Conservation (phyloP, 2,797 vertebrate species). For the Staurois parvus region DNA sequence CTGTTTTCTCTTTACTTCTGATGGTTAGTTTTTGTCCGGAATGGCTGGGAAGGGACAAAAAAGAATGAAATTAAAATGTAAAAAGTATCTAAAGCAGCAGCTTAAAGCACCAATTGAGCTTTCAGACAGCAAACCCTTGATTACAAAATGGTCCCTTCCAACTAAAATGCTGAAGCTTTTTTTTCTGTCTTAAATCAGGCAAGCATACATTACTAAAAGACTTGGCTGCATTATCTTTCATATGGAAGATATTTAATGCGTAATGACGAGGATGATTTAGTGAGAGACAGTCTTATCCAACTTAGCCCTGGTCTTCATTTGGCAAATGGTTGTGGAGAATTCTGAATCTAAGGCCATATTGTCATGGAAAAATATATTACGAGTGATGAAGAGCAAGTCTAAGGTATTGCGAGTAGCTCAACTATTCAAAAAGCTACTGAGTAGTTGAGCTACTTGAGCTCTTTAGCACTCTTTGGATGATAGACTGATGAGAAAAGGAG, state of each 20-base stretch:
- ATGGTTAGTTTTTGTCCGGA: no score
- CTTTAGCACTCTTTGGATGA: no score
- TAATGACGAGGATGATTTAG: constrained; percentile 17
- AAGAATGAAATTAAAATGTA: no score
- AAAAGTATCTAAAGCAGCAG: neutral
- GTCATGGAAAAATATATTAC: neutral
- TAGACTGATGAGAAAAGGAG: no score
- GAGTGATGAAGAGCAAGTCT: neutral
- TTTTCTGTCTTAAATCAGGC: neutral
- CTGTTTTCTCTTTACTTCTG: no score
- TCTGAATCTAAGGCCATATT: neutral
- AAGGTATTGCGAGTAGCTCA: no score
- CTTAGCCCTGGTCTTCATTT: neutral
- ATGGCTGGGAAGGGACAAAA: no score
- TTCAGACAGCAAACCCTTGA: neutral
- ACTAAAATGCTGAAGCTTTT: neutral
- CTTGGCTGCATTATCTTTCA: constrained; percentile 30
- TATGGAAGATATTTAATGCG: constrained; percentile 34
- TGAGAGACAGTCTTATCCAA: neutral
- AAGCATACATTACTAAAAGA: neutral
- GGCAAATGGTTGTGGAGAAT: neutral
- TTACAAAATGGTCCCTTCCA: neutral
- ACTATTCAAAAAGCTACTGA: no score
- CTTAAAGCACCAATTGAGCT: neutral
- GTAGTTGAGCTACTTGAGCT: no score